Evolutionary conservation across 2,113 vertebrate species (phyloP), one percentile per base, ranked within the genome.

Genomic region (Terrapene triunguis): DNA sequence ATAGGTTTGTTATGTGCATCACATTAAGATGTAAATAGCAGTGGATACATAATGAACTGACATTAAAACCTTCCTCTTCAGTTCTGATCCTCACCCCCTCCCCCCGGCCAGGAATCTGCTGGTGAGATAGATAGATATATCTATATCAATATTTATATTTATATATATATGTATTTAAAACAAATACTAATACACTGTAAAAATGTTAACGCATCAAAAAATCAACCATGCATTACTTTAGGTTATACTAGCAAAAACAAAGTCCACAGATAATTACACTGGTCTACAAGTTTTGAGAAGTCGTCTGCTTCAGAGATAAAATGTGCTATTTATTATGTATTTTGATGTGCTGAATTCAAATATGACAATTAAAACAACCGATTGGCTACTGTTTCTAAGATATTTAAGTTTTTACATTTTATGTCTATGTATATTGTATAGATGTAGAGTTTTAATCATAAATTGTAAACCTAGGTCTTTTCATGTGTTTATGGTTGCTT

Each of bases 21-120:
- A 83, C 83, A 57, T 92, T 57, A 94, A 96, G 94, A 97, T 42
- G 89, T 85, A 89, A 97, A 94, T 91, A 88, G 42, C 24, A 44
- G 72, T 50, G 82, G 57, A 96, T 94, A 86, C 2, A 54, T 0
- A 7, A 42, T 44, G 50, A 74, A 88, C 81, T 94, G 65, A 54
- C 10, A 1, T 1, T 51, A 94, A 55, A 92, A 83, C 16, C 38
- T 72, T 72, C n/a, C 65, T 38, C 79, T 53, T 50, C 12, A 86
- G 78, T 89, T 95, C 29, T 69, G 42, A 4, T 62, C 82, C 32
- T 82, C 82, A 38, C 54, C 5, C 48, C 82, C 85, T 25, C 25
- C 82, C 24, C 35, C 50, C 4, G 2, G 50, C 50, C 50, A 50
- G n/a, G 16, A 3, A 19, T 47, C 89, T 47, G 48, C 44, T 50